A percentile compares a stretch with the other conserved stretches of the same genome.
phyloP scores from a whole-genome alignment of 2,113 vertebrate species.

The Thalassarche chlororhynchos region DNA sequence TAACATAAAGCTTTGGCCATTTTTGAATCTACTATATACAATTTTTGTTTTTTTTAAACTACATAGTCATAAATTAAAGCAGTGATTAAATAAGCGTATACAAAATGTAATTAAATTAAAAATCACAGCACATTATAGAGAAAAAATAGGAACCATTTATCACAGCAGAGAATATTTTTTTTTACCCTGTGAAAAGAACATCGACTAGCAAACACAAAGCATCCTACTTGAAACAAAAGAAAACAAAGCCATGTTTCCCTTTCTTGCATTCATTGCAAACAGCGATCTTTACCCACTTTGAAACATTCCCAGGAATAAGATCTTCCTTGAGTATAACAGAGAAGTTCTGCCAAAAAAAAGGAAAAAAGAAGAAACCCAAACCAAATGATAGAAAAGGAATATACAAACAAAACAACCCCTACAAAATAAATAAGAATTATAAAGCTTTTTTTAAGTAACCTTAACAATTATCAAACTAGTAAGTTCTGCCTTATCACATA shows the following conservation, averaged over 20 bases:
- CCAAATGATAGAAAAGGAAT: constrained; percentile 51
- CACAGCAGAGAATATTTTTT: constrained; percentile 88
- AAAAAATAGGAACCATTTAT: constrained; percentile 89
- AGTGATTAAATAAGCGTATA: constrained; percentile 88
- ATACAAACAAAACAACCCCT: constrained; percentile 73
- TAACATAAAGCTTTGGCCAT: constrained; percentile 87
- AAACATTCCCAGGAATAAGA: constrained; percentile 79
- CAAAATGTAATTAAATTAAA: constrained; percentile 91
- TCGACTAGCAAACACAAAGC: constrained; percentile 81
- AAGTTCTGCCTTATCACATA: constrained; percentile 95
- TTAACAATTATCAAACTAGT: constrained; percentile 92
- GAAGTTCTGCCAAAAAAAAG: constrained; percentile 77
- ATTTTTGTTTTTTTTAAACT: constrained; percentile 81
- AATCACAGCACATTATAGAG: constrained; percentile 91
- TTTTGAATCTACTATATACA: constrained; percentile 94
- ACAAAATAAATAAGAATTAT: constrained; percentile 94
- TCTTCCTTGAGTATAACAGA: constrained; percentile 84
- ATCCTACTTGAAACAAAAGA: constrained; percentile 80
- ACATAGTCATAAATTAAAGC: constrained; percentile 96
- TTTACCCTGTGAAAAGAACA: constrained; percentile 98
- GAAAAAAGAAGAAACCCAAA: constrained; percentile 64
- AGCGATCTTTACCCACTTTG: constrained; percentile 78
- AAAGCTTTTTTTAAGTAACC: constrained; percentile 89
- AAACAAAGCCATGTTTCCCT: constrained; percentile 75
- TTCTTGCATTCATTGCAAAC: constrained; percentile 76